Evolutionary conservation across 1,140 invertebrate genomes (phyloP), one percentile per base, ranked within the genome.

Genomic region (Caerostris extrusa): DNA sequence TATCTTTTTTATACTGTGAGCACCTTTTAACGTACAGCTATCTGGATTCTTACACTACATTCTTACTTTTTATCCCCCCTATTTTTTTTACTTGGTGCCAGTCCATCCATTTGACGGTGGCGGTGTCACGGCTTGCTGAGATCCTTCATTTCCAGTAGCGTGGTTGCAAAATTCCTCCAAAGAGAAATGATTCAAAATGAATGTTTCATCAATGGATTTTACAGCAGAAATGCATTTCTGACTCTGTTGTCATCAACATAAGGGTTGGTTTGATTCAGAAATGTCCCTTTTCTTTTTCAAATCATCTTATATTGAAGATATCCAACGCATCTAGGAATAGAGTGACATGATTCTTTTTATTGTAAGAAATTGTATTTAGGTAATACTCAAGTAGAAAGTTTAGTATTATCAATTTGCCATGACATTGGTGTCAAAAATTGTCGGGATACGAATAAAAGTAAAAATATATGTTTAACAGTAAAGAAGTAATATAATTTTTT

Each of bases 91-190:
- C 3, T 50, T 50, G 71, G 50, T 77, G 71, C 8, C 71, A 77
- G 8, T 34, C 71, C 71, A 77, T 77, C 71, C 50, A 77, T 77
- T 77, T 77, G 71, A 77, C 71, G 50, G 34, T 77, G 71, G 71
- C 53, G 2, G 34, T 77, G 71, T 77, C 71, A 77, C 34, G 71
- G 8, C 71, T 77, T 77, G 71, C 71, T 50, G 71, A 12, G 71
- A 77, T 77, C 71, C 53, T 77, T 77, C 71, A 77, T 77, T 77
- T 77, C 14, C 71, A 50, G 8, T 77, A 19, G 10, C 71, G 7
- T 14, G 8, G 10, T 3, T 77, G 71, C 10, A 77, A 77, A 71
- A 77, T 77, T 77, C 71, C 53, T 53, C 14, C 50, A 5, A 8
- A 77, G 8, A 77, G 34, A 77, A 71, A 77, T 77, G 50, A 12